These are phyloP conservation scores for Stenodema calcarata DNA, from an alignment of 2,888 invertebrate species.

Conservation along the genomic window DNA sequence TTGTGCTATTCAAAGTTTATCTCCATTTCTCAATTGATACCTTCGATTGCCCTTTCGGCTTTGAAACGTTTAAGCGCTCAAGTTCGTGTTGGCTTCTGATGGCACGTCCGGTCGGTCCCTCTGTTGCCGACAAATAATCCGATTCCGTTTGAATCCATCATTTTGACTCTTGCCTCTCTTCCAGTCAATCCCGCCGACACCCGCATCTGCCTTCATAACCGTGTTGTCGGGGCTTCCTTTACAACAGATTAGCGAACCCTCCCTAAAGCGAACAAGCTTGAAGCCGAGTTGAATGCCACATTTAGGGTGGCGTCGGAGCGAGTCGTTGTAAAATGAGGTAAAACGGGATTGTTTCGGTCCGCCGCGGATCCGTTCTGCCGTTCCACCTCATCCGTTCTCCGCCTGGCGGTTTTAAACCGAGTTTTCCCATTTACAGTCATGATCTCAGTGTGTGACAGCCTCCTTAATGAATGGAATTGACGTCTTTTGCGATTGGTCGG, in stretches of 20 bases:
- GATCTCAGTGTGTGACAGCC: background rate
- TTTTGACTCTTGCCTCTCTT: background rate
- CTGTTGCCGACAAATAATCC: background rate
- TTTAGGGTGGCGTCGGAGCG: background rate
- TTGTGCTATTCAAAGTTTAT: too few species aligned
- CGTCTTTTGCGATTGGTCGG: too few species aligned
- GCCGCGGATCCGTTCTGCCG: background rate
- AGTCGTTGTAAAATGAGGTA: background rate
- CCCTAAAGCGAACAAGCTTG: background rate
- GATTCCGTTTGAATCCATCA: background rate
- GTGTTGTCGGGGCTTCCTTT: background rate
- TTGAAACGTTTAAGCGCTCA: too few species aligned
- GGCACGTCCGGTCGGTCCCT: too few species aligned
- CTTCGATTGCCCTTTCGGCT: too few species aligned
- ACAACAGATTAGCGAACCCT: background rate
- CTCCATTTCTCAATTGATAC: too few species aligned
- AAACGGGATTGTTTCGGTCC: background rate
- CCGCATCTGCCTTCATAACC: background rate
- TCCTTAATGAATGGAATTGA: background rate
- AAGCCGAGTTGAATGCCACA: background rate
- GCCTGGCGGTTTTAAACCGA: background rate
- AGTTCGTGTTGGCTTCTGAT: too few species aligned
- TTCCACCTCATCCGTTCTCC: background rate
- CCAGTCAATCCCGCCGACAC: background rate
- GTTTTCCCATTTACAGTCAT: background rate